A percentile compares a stretch with the other conserved stretches of the same genome.
Evolutionary conservation across 1,140 invertebrate species (phyloP).

Genomic region (Tetramorium simillimum): DNA sequence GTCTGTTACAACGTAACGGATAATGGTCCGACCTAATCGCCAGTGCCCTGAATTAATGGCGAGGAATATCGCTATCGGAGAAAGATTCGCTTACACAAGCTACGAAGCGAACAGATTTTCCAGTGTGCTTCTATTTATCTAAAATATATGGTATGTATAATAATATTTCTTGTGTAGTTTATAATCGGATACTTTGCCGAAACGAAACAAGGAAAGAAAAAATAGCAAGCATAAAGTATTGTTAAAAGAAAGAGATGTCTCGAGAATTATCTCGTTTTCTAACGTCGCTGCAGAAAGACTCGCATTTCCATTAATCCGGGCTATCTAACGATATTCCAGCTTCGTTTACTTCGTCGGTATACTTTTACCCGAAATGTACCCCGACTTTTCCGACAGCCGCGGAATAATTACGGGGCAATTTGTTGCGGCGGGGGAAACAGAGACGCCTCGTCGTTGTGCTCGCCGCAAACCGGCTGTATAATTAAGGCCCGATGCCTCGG

Average conservation of each 20-base stretch:
- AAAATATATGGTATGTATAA: neutral
- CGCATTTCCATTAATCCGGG: neutral
- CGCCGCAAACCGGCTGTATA: slow-evolving; percentile 79
- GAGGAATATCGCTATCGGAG: neutral
- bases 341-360: neutral
- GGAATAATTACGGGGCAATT: slow-evolving; percentile 79
- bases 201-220: neutral
- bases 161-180: neutral
- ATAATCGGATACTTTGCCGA: neutral
- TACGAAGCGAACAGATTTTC: neutral
- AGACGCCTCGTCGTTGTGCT: slow-evolving; percentile 31
- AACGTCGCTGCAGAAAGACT: neutral
- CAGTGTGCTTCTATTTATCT: neutral
- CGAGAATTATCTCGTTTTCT: neutral
- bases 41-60: neutral
- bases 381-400: slow-evolving; percentile 73
- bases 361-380: slow-evolving; percentile 58
- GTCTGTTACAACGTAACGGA: neutral
- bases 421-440: slow-evolving; percentile 72
- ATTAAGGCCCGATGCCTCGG: slow-evolving; percentile 75
- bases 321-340: neutral
- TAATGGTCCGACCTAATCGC: slow-evolving; percentile 1
- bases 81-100: neutral
- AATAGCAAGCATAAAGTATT: neutral
- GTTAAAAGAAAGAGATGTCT: neutral